These are phyloP conservation scores for Thymelicus acteon DNA, from an alignment of 2,888 invertebrate species.

Conservation along the genomic window DNA sequence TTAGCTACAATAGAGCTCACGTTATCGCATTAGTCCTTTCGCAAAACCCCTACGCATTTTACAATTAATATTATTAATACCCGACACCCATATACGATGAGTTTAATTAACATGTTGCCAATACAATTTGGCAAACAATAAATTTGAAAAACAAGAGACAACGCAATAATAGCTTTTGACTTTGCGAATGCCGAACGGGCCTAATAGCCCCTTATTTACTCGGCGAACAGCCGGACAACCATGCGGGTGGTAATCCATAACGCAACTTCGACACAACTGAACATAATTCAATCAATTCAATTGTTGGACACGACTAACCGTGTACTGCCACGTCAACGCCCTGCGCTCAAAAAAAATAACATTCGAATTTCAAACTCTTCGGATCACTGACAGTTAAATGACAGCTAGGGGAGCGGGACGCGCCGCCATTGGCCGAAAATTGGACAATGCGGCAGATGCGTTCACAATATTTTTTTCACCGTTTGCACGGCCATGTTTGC, in stretches of 20 bases:
- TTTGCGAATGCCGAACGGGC: conserved; percentile 31
- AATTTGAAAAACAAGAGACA: no score
- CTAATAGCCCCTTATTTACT: conserved; percentile 62
- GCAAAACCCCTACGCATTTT: no score
- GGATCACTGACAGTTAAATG: conserved; percentile 68
- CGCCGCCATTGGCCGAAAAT: conserved; percentile 74
- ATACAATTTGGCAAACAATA: no score
- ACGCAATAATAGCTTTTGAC: conserved; percentile 34
- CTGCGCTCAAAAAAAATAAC: conserved; percentile 68
- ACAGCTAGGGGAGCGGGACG: conserved; percentile 81
- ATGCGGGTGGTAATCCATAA: conserved; percentile 81
- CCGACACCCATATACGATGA: no score
- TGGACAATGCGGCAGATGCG: conserved; percentile 83
- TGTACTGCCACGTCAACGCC: conserved; percentile 79
- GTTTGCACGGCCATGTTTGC: conserved; percentile 76
- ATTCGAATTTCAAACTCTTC: conserved; percentile 61
- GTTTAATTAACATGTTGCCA: no score
- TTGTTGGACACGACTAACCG: conserved; percentile 76
- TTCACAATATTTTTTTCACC: conserved; percentile 62
- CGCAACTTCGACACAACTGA: conserved; percentile 68
- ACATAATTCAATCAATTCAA: conserved; percentile 82
- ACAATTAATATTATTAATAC: no score
- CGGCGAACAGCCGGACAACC: conserved; percentile 56
- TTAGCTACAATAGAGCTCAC: no score
- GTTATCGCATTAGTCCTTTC: no score